Evolutionary conservation across 1,140 invertebrate species (phyloP), one percentile per base, ranked within the genome.

Genomic region (Lasioglossum albipes): DNA sequence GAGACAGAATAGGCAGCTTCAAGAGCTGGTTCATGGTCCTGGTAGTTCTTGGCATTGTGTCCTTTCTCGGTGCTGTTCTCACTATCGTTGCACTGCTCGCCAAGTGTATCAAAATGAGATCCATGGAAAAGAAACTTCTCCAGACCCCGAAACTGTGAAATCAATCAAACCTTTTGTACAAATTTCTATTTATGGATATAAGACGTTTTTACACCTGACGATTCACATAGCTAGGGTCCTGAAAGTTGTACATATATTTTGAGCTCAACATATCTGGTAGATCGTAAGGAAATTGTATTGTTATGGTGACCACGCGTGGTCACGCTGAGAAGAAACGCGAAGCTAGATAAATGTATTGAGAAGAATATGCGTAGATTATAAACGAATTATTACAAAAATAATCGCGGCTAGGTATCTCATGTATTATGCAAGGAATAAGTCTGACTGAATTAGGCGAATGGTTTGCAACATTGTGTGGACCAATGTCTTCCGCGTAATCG

Each of bases 121-220:
- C 88, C 0, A 84, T 85, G 42, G 91, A 91, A 70, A 91, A 91
- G 42, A 91, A 90, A 78, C 86, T 92, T 57, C 66, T 92, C 6
- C 91, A 91, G 67, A 91, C 89, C 0, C 86, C 91, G 10, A 91
- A 89, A 71, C 86, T 87, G 22, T 92, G 79, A 82, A 22, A 4
- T n/a, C 18, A 0, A 54, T 36, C 13, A 6, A 42, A 42, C 12
- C 13, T 57, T 61, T 77, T 71, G 22, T 22, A 36, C 31, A 13
- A 59, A 45, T 62, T 57, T 31, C 57, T 76, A 94, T 94, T 95
- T 96, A 95, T 91, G 90, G 88, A 88, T 59, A 68, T 20, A 27
- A 76, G 69, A 61, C 31, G 36, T 65, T 57, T 54, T 75, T 54
- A 75, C 45, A 22, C 66, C 16, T 13, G 16, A 65, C 16, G 13